phyloP scores from a whole-genome alignment of 2,888 invertebrate species.

The Sarcophaga subvicina region DNA sequence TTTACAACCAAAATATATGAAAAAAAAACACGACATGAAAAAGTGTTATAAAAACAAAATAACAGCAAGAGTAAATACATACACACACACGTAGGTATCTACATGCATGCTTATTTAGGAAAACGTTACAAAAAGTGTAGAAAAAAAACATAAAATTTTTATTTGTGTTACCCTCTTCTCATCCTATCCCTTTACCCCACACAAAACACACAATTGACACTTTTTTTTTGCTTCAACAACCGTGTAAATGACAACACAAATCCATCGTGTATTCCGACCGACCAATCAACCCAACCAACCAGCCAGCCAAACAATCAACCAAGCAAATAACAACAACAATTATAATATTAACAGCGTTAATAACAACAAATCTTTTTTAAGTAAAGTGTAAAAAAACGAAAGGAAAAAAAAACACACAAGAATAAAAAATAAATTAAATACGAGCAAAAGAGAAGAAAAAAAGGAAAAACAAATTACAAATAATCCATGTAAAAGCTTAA shows the following conservation, averaged over 20 bases:
- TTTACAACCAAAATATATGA: not conserved
- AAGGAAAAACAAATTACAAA: conserved; percentile 29
- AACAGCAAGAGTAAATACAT: conserved; percentile 12
- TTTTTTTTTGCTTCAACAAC: conserved; percentile 21
- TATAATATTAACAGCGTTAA: conserved; percentile 40
- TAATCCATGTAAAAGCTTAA: conserved; percentile 65
- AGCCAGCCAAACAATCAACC: conserved; percentile 39
- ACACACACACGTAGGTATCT: not conserved
- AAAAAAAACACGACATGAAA: conserved; percentile 28
- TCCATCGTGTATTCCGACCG: conserved; percentile 37
- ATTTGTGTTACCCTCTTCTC: conserved; percentile 30
- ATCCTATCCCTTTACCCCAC: not conserved
- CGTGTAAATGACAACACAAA: conserved; percentile 62
- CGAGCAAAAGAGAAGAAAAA: conserved; percentile 23
- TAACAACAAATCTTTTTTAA: conserved; percentile 48
- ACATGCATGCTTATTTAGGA: conserved; percentile 12
- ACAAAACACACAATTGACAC: not conserved
- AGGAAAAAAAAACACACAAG: not conserved
- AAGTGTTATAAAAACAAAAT: conserved; percentile 30
- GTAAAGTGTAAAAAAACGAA: conserved; percentile 45
- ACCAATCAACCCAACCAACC: conserved; percentile 25
- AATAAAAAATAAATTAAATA: not conserved
- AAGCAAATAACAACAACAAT: conserved; percentile 36
- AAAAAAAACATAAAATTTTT: conserved; percentile 47
- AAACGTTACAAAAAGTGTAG: not conserved